These are phyloP conservation scores for Colletes latitarsis DNA, from an alignment of 1,140 invertebrate genomes.

Conservation along the genomic window DNA sequence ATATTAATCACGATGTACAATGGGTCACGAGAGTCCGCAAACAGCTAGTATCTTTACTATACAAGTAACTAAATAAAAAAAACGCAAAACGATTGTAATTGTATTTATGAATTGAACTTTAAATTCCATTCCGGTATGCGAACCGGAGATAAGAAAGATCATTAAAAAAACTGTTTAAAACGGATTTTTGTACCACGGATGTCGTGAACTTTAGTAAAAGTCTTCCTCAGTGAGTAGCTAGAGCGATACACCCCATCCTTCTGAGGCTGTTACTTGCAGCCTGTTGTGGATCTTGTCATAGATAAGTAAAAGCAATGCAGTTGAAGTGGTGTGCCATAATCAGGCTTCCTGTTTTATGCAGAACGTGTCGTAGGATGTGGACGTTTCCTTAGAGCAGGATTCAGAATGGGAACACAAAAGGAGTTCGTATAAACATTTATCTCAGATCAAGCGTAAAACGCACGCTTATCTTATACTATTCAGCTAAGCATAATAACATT, in stretches of 20 bases:
- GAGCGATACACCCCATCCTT: conserved; percentile 9
- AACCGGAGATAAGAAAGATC: background rate
- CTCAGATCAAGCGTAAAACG: no score
- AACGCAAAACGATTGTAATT: background rate
- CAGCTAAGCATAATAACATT: background rate
- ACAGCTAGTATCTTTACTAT: no score
- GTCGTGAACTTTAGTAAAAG: background rate
- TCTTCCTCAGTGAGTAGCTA: background rate
- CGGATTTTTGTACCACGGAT: background rate
- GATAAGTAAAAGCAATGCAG: conserved; percentile 41
- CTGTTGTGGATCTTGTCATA: conserved; percentile 38
- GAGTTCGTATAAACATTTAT: background rate
- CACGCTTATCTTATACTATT: background rate
- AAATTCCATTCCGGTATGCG: background rate
- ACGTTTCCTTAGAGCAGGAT: background rate
- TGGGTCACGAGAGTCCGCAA: no score
- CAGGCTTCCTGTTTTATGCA: conserved; percentile 49
- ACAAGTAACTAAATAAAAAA: background rate
- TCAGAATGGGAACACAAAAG: background rate
- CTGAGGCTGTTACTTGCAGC: conserved; percentile 51
- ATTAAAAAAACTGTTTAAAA: conserved; percentile 1
- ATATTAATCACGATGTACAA: background rate
- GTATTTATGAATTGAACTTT: background rate
- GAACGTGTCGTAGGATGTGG: conserved; percentile 17
- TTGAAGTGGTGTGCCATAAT: conserved; percentile 38